Percentiles rank a stretch among this genome's conserved stretches.
Conservation (phyloP, 2,113 vertebrate genomes). For the Montifringilla adamsi region DNA sequence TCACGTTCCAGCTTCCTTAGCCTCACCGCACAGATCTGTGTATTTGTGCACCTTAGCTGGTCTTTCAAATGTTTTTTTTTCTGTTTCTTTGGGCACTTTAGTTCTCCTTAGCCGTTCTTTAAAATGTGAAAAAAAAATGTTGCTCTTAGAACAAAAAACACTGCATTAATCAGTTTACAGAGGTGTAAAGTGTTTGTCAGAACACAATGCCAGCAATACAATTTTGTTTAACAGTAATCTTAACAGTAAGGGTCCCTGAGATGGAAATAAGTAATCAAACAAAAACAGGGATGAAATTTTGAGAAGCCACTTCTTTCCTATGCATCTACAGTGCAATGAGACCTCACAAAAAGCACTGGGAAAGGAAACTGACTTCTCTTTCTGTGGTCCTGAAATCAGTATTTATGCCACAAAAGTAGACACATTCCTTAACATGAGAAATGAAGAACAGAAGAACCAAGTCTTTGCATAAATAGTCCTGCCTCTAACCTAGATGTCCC, state of each 20-base stretch:
- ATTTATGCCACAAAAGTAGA: rapidly evolving
- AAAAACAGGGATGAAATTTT: background rate
- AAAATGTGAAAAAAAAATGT: constrained; percentile 54
- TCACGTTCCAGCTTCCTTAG: background rate
- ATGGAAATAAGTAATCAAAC: constrained; percentile 56
- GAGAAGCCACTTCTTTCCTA: constrained; percentile 11
- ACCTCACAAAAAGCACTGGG: background rate
- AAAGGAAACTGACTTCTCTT: background rate
- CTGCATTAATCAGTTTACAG: constrained; percentile 52
- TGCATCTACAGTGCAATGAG: background rate
- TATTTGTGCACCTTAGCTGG: background rate
- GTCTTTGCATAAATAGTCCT: background rate
- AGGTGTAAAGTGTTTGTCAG: constrained; percentile 66
- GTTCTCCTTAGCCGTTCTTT: background rate
- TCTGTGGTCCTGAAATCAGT: background rate
- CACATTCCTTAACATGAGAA: background rate
- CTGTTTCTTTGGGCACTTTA: too few species aligned
- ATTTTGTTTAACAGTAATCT: constrained; percentile 60
- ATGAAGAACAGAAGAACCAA: background rate
- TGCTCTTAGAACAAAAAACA: constrained; percentile 49
- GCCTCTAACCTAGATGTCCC: background rate
- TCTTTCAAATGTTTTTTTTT: background rate
- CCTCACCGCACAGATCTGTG: background rate
- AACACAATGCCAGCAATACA: constrained; percentile 51
- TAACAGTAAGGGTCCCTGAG: constrained; percentile 54